These are phyloP conservation scores for Menidia beryllina DNA, from an alignment of 2,113 vertebrate species.

Conservation along the genomic window DNA sequence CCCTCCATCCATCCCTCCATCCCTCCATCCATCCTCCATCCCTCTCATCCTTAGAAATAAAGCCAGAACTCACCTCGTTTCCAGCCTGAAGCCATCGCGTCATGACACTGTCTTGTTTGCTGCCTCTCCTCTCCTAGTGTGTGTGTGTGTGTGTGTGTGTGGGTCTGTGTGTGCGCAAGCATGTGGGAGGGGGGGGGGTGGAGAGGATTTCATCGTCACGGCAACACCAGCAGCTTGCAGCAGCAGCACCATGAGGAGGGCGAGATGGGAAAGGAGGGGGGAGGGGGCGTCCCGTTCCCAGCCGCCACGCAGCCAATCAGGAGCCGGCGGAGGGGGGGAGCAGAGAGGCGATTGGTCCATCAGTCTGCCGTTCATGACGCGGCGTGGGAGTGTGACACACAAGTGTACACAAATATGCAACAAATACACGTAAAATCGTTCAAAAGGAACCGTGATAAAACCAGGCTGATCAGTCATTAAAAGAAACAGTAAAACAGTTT, in stretches of 20 bases:
- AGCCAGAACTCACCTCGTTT: conserved; percentile 60
- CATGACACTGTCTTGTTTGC: conserved; percentile 60
- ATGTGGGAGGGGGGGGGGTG: background rate
- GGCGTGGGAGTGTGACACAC: background rate
- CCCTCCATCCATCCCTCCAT: background rate
- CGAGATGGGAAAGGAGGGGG: background rate
- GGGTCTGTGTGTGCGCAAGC: conserved; percentile 15
- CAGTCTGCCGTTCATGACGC: background rate
- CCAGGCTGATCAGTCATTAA: too few relatives aligned
- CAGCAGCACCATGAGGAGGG: conserved; percentile 37
- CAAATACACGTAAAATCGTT: too few relatives aligned
- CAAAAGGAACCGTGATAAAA: too few relatives aligned
- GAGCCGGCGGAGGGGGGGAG: background rate
- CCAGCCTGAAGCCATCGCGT: conserved; percentile 64
- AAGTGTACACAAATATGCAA: too few relatives aligned
- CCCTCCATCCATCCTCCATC: background rate
- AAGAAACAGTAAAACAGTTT: too few relatives aligned
- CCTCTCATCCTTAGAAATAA: background rate
- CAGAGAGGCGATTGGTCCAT: conserved; percentile 38
- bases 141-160: too few relatives aligned
- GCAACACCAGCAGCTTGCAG: conserved; percentile 73
- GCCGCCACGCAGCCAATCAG: conserved; percentile 43
- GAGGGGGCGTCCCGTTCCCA: background rate
- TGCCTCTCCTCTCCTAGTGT: conserved; percentile 42
- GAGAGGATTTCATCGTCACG: conserved; percentile 67